Evolutionary conservation across 2,797 vertebrate species (phyloP), one percentile per base, ranked within the genome.

Genomic region (Eulemur rubriventer): DNA sequence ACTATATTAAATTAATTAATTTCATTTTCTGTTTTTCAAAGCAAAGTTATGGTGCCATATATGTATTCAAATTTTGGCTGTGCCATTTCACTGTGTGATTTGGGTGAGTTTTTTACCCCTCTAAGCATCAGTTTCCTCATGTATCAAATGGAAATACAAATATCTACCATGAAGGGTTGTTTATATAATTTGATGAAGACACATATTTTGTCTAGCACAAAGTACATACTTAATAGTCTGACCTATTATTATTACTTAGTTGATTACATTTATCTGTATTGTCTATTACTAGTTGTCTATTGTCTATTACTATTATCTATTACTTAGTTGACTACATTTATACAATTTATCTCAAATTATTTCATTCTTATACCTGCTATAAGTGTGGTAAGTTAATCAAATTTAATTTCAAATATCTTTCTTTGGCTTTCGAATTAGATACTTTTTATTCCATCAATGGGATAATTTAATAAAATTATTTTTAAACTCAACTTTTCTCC

Each of bases 341-440:
- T 57, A n/a, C n/a, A n/a, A n/a, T n/a, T n/a, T n/a, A n/a, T n/a
- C 5, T 82, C 81, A 50, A 48, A 93, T 61, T 18, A 67, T 61
- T 90, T 92, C 59, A 76, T 76, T 88, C 59, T 87, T 48, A 73
- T 69, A 72, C 8, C 8, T 46, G 7, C 46, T 4, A 28, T 55
- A 11, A 2, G 4, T 69, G 16, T 65, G 13, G 48, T 63, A 89
- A 93, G 4, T 43, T 76, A 92, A 61, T 48, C 63, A 57, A 79
- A 89, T 35, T 41, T 85, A 73, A 92, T 80, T 92, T 70, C 16
- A 93, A 96, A 70, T 75, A 85, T 30, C 2, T 91, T 95, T 79
- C 17, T 52, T 57, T 84, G 24, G 28, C 2, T 61, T 91, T 89
- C 7, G 87, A 67, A 73, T 91, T 79, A 80, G 61, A 82, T 83